Conservation (phyloP, 2,113 vertebrate species). For the Cyanoderma ruficeps region DNA sequence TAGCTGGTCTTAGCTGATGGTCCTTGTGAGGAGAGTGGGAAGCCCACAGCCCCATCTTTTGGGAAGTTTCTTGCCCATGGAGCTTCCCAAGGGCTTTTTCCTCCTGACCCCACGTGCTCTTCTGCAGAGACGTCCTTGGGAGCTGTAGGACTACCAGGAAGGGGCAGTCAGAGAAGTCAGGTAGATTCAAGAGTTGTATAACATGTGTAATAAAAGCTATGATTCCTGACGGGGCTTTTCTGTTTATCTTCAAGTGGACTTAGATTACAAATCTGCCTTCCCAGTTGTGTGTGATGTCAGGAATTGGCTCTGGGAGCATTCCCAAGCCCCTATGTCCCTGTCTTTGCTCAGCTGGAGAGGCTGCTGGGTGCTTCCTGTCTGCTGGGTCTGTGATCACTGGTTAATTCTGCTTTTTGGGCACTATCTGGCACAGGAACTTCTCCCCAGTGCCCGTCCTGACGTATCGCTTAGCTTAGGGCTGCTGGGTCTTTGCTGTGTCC, state of each 20-base stretch:
- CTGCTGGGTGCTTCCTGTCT: slow-evolving; percentile 24
- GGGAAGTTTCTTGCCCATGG: not conserved
- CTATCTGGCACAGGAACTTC: not conserved
- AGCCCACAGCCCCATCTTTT: not conserved
- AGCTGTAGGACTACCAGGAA: not conserved
- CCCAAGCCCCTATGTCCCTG: slow-evolving; percentile 59
- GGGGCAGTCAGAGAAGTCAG: not conserved
- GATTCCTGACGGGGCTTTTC: not conserved
- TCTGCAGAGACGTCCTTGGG: fast-evolving
- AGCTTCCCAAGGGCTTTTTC: not conserved
- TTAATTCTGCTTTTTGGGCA: slow-evolving; percentile 35
- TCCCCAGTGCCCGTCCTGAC: not conserved
- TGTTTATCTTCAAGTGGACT: slow-evolving; percentile 11
- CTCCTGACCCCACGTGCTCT: fast-evolving
- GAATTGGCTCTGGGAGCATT: slow-evolving; percentile 17
- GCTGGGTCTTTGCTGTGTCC: not conserved
- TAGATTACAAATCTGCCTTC: slow-evolving; percentile 32
- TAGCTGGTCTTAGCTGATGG: not conserved
- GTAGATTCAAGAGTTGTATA: not conserved
- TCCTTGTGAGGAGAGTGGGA: not conserved
- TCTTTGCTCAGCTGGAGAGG: slow-evolving; percentile 40
- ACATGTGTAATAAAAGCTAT: not conserved
- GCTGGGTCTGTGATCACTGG: slow-evolving; percentile 48
- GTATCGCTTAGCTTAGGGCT: not conserved
- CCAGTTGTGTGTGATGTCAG: slow-evolving; percentile 35